Base-by-base conservation (phyloP, 2,113 vertebrate genomes). In the Macrotus californicus region DNA sequence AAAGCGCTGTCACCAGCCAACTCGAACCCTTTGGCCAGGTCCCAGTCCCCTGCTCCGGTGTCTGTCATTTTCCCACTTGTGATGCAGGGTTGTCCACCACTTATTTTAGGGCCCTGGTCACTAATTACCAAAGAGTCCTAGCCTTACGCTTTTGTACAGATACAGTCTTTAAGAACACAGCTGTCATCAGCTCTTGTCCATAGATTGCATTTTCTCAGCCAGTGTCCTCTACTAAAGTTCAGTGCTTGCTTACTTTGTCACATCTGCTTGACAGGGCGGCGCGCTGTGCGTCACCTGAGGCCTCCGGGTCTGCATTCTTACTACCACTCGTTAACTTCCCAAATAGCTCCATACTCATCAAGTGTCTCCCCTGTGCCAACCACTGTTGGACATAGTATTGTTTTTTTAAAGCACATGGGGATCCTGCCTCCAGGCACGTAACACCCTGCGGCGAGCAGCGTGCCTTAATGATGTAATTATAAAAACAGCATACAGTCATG, bases 221-320 rank as follows among this genome's bases (percentile, higher is more conserved):
- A 41, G 6, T 18, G 6, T 64, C 15, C 43, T 50, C 75, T 34
- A 1, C 29, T 22, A 6, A 67, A 5, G 31, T 8, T 14, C 24
- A 1, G 31, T 46, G 52, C 36, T 64, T n/a, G 6, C 72, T 76
- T 34, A 31, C 12, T 0, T 6, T 31, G 56, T 4, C 26, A 24
- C 3, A 1, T n/a, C 31, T 21, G n/a, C 10, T 0, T 2, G 50
- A 14, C 0, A 16, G 41, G 12, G 19, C 6, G 0, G 2, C 34
- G 12, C 29, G 46, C 22, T 64, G 50, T 22, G 61, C 36, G 13
- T 5, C 48, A 10, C 36, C 46, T 15, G 31, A 31, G 50, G 13
- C 67, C 39, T 31, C 72, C 34, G 22, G 6, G 10, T 43, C n/a
- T 29, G 13, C 46, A 7, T 80, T 48, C 69, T 92, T 72, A 59